Evolutionary conservation across 92 coral and sea anemone genomes (phyloP), one percentile per base, ranked within the genome.

Genomic region (Palythoa heliodiscus): DNA sequence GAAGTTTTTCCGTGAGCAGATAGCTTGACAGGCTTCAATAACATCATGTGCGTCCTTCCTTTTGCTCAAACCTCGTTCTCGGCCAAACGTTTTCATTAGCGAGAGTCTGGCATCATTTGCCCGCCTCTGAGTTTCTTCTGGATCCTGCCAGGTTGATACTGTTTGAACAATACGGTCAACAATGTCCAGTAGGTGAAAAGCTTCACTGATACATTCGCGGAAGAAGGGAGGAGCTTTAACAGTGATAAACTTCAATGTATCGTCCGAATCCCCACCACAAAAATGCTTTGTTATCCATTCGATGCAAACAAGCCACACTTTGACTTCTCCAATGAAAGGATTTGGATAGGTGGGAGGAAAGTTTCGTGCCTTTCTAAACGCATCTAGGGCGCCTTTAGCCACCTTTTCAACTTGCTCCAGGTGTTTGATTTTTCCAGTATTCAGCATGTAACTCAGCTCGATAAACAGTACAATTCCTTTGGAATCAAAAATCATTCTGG

Each of bases 251-350:
- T 89, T 83, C 81, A 93, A 16, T 0, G 96, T 88, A 61, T 76
- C 69, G 0, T 91, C 92, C 6, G 94, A 87, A 58, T 93, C 96
- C 2, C 96, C 89, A 0, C 53, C 20, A 73, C 96, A 95, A 0
- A 3, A 14, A 77, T 91, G 76, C 66, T 83, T 89, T 61, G 86
- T 89, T 57, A 95, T 93, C 98, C 98, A 95, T 16, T 89, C 86
- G 23, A 95, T 89, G 72, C 95, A 93, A 2, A 89, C 88, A 10
- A 93, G 69, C 98, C 98, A 95, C 55, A 93, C 94, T 55, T 95
- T 87, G 1, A 95, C 98, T 75, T 95, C 98, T 38, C 96, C 96
- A n/a, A 91, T 86, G 6, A 95, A 83, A 0, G 98, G 98, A 61
- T 81, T 64, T 11, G 93, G 88, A 58, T 88, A 95, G 1, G 96